phyloP scores from a whole-genome alignment of 1,140 invertebrate species.

The Goniozus legneri region DNA sequence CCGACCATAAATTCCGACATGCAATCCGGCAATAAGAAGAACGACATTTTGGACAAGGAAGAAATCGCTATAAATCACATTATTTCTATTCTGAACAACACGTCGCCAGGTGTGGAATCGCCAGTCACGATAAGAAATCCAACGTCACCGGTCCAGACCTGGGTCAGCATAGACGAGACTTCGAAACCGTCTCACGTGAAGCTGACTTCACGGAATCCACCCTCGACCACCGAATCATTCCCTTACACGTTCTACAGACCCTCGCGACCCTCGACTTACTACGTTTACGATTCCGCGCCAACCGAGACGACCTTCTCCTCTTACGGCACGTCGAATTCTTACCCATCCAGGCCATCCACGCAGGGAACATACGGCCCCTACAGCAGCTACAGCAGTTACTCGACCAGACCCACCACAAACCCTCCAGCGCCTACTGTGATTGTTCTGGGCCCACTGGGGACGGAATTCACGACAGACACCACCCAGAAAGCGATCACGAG shows the following conservation, averaged over 20 bases:
- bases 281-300: slow-evolving; percentile 39
- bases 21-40: slow-evolving; percentile 42
- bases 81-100: slow-evolving; percentile 65
- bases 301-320: slow-evolving; percentile 25
- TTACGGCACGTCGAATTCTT: slow-evolving; percentile 15
- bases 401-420: slow-evolving; percentile 43
- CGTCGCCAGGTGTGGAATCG: slow-evolving; percentile 44
- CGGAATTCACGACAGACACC: slow-evolving; percentile 49
- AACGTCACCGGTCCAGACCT: slow-evolving; percentile 50
- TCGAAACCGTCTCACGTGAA: slow-evolving; percentile 27
- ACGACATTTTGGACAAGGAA: slow-evolving; percentile 42
- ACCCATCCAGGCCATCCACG: slow-evolving; percentile 18
- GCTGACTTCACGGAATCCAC: slow-evolving; percentile 25
- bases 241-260: slow-evolving; percentile 43
- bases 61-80: slow-evolving; percentile 57
- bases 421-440: slow-evolving; percentile 70
- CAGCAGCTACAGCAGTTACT: slow-evolving; percentile 26
- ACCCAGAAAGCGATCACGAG: slow-evolving; percentile 40
- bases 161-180: slow-evolving; percentile 52
- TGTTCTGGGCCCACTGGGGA: slow-evolving; percentile 59
- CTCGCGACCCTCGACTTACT: slow-evolving; percentile 37
- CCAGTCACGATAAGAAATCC: slow-evolving; percentile 32
- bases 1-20: slow-evolving; percentile 55
- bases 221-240: slow-evolving; percentile 31
- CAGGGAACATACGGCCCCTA: slow-evolving; percentile 8